Base-by-base conservation (phyloP, 92 coral and sea anemone genomes). In the Actinernus sp. region DNA sequence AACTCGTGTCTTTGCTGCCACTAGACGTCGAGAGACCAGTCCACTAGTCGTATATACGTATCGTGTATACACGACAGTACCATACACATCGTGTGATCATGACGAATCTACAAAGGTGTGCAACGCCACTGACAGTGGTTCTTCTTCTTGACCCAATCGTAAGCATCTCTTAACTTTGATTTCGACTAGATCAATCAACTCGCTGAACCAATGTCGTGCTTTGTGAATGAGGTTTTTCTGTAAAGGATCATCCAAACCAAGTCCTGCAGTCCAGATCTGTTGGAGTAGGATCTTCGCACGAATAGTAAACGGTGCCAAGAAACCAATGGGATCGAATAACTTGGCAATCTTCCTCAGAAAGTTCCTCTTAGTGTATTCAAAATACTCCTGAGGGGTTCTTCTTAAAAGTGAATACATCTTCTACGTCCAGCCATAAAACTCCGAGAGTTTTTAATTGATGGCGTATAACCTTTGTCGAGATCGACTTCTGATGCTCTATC, bases 1-100 rank as follows among this genome's bases (percentile, higher is more conserved):
- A 3, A 79, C 87, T 53, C 74, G 58, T n/a, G 65, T 43, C 83
- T 85, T 84, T 3, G 87, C 61, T 11, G 92, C 83, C 10, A 79
- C 44, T 49, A 79, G 58, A 26, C 78, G 62, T n/a, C n/a, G n/a
- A n/a, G n/a, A n/a, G n/a, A n/a, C n/a, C n/a, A n/a, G n/a, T n/a
- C n/a, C n/a, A n/a, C n/a, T n/a, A n/a, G n/a, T n/a, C n/a, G n/a
- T n/a, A n/a, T n/a, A n/a, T n/a, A n/a, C n/a, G n/a, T n/a, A n/a
- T n/a, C n/a, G n/a, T n/a, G n/a, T n/a, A n/a, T n/a, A n/a, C n/a
- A n/a, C n/a, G n/a, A n/a, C n/a, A n/a, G n/a, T n/a, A n/a, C n/a
- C n/a, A n/a, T n/a, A n/a, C n/a, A n/a, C n/a, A n/a, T n/a, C n/a
- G n/a, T n/a, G n/a, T n/a, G n/a, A n/a, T n/a, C n/a, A n/a, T n/a